phyloP scores from a whole-genome alignment of 2,888 invertebrate genomes.

The Gymnosoma rotundatum region DNA sequence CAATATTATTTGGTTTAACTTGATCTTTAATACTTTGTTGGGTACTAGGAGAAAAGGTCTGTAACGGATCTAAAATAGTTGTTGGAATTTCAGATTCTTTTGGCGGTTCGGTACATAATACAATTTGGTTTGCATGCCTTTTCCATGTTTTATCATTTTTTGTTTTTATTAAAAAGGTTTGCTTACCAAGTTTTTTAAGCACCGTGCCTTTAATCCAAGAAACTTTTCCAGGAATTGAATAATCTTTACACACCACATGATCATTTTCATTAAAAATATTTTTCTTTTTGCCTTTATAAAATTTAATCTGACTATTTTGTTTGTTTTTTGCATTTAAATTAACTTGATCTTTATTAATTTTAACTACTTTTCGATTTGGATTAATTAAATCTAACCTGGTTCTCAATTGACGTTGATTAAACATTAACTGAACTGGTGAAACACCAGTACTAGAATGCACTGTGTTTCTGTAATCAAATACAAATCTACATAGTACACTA shows the following conservation, averaged over 20 bases:
- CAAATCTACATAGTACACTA: slow-evolving; percentile 63
- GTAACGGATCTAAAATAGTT: slow-evolving; percentile 28
- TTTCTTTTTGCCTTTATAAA: slow-evolving; percentile 35
- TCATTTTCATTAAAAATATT: slow-evolving; percentile 19
- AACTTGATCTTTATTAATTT: slow-evolving; percentile 1
- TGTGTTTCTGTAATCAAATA: slow-evolving; percentile 2
- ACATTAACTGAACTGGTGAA: background rate
- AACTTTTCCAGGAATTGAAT: slow-evolving; percentile 40
- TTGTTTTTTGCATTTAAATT: slow-evolving; percentile 31
- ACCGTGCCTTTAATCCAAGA: slow-evolving; percentile 45
- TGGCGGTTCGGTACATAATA: slow-evolving; percentile 1
- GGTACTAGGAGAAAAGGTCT: slow-evolving; percentile 30
- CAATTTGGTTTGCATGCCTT: slow-evolving; percentile 42
- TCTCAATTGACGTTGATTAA: slow-evolving; percentile 18
- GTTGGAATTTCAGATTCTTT: slow-evolving; percentile 14
- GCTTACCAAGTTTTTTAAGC: slow-evolving; percentile 35
- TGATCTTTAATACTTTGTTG: slow-evolving; percentile 21
- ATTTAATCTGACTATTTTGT: slow-evolving; percentile 42
- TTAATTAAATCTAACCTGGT: slow-evolving; percentile 47
- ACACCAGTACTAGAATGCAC: background rate
- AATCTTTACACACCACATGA: slow-evolving; percentile 47
- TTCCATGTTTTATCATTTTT: slow-evolving; percentile 36
- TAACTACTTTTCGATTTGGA: slow-evolving; percentile 20
- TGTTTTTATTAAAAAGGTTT: slow-evolving; percentile 30
- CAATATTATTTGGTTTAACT: slow-evolving; percentile 7